phyloP scores from a whole-genome alignment of 2,797 vertebrate genomes.

The Phylloscopus collybita region DNA sequence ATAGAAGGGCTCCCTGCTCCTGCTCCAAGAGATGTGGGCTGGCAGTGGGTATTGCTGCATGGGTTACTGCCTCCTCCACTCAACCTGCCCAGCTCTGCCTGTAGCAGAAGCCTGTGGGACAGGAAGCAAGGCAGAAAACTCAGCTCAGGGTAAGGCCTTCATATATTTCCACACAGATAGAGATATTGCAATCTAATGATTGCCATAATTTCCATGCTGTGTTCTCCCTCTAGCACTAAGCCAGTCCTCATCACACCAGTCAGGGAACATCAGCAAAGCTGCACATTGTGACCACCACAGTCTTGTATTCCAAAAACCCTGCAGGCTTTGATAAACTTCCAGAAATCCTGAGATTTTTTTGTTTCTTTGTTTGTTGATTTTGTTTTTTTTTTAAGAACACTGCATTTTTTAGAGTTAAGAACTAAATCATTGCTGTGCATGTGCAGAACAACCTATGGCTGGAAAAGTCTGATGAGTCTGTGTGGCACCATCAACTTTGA shows the following conservation, averaged over 20 bases:
- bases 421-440: not conserved
- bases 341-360: not conserved
- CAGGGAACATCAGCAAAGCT: not conserved
- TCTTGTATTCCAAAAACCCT: not conserved
- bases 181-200: too few species aligned
- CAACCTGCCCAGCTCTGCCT: not conserved
- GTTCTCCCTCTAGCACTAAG: not conserved
- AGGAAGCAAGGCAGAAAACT: not conserved
- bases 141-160: not conserved
- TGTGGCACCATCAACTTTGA: not conserved
- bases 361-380: too few species aligned
- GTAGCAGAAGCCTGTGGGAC: not conserved
- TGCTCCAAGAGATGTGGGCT: not conserved
- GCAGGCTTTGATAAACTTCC: not conserved
- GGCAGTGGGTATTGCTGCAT: not conserved
- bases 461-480: not conserved
- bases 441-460: accelerated
- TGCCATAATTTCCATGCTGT: not conserved
- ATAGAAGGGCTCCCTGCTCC: not conserved
- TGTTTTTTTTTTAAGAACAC: not conserved
- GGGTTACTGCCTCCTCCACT: not conserved
- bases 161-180: not conserved
- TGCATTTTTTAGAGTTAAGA: not conserved
- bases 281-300: not conserved
- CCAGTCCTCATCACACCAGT: not conserved